Percentiles rank a stretch among this genome's conserved stretches.
Evolutionary conservation across 1,140 invertebrate species (phyloP).

Genomic region (Ylistrum balloti): DNA sequence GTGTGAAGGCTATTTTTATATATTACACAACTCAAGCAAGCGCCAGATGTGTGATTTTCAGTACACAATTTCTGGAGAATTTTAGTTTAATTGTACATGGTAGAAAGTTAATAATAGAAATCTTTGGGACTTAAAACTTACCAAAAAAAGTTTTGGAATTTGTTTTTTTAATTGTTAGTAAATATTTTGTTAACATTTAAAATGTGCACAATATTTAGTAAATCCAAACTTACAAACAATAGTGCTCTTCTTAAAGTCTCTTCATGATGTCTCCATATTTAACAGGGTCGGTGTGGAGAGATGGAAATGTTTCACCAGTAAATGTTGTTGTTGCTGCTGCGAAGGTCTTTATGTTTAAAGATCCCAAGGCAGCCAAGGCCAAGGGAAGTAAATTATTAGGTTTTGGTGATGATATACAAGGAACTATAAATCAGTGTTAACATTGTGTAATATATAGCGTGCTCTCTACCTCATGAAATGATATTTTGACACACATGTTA

Average conservation of each 20-base stretch:
- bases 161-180: too few relatives aligned
- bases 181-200: too few relatives aligned
- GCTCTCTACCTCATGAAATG: constrained; percentile 25
- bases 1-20: too few relatives aligned
- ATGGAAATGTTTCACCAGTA: background rate
- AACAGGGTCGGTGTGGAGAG: background rate
- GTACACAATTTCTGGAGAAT: too few relatives aligned
- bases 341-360: background rate
- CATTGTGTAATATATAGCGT: background rate
- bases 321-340: background rate
- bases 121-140: too few relatives aligned
- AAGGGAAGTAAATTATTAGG: background rate
- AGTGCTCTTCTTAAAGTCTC: background rate
- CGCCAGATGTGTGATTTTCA: too few relatives aligned
- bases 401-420: background rate
- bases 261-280: too few relatives aligned
- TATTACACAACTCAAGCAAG: too few relatives aligned
- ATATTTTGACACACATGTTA: background rate
- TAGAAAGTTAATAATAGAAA: too few relatives aligned
- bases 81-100: too few relatives aligned
- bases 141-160: too few relatives aligned
- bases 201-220: background rate
- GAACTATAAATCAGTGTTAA: background rate
- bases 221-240: background rate
- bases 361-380: background rate